These are phyloP conservation scores for Brachionus rotundiformis DNA, from an alignment of 1,140 invertebrate genomes.

Conservation along the genomic window DNA sequence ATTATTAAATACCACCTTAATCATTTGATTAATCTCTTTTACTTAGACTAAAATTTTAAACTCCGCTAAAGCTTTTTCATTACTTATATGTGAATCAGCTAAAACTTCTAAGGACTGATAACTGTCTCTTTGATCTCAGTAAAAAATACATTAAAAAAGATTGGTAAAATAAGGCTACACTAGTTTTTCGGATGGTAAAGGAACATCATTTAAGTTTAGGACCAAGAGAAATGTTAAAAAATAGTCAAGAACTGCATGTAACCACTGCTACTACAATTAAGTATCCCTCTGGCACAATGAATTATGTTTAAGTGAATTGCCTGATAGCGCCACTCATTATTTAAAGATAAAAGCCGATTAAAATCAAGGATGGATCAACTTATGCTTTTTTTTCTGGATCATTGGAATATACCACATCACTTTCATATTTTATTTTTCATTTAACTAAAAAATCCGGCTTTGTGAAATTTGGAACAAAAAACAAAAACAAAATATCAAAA, in stretches of 20 bases:
- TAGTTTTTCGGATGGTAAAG: neutral
- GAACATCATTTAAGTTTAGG: neutral
- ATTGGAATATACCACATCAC: neutral
- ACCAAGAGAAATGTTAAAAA: neutral
- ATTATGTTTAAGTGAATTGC: constrained; percentile 16
- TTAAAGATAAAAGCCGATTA: neutral
- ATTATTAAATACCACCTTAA: no score
- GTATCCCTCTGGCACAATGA: constrained; percentile 17
- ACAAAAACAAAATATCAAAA: no score
- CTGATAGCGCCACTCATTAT: constrained; percentile 27
- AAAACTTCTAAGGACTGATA: neutral
- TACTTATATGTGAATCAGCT: no score
- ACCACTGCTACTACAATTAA: constrained; percentile 22
- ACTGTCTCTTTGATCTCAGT: neutral
- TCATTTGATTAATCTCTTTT: no score
- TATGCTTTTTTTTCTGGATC: neutral
- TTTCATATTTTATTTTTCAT: constrained; percentile 29
- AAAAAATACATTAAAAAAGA: neutral
- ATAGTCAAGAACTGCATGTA: constrained; percentile 11
- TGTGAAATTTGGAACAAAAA: no score
- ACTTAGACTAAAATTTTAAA: no score
- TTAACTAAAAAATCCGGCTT: no score
- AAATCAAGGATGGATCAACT: neutral
- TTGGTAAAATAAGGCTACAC: neutral
- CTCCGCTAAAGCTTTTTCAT: no score